These are phyloP conservation scores for Apis laboriosa DNA, from an alignment of 1,140 invertebrate species.

Conservation along the genomic window DNA sequence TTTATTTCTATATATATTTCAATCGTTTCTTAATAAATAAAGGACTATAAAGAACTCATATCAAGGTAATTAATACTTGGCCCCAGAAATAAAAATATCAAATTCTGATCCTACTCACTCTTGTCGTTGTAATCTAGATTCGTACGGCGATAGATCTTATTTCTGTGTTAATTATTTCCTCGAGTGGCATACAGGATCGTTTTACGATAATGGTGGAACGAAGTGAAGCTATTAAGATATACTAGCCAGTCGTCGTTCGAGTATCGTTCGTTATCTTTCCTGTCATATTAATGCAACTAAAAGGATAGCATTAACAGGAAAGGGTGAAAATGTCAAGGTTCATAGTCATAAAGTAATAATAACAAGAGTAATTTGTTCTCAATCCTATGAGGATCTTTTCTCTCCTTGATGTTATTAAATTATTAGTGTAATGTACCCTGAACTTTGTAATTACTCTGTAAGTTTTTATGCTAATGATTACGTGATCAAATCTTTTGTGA, in stretches of 20 bases:
- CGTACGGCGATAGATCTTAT: constrained; percentile 20
- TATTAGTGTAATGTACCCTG: neutral
- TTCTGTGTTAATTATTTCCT: constrained; percentile 46
- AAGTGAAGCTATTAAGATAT: constrained; percentile 39
- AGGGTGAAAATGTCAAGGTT: constrained; percentile 8
- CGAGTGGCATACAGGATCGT: constrained; percentile 7
- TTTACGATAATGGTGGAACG: constrained; percentile 31
- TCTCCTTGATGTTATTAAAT: neutral
- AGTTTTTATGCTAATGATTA: neutral
- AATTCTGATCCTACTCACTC: constrained; percentile 1
- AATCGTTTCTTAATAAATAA: too few relatives aligned
- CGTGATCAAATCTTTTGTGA: neutral
- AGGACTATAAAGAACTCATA: neutral
- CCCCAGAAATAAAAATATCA: constrained; percentile 20
- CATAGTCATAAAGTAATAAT: neutral
- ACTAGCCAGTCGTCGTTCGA: constrained; percentile 16
- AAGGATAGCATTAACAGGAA: constrained; percentile 29
- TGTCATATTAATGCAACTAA: constrained; percentile 43
- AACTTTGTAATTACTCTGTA: neutral
- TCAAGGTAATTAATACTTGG: constrained; percentile 29
- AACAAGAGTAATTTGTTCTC: constrained; percentile 23
- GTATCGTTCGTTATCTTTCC: constrained; percentile 23
- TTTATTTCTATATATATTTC: too few relatives aligned
- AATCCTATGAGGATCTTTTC: too few relatives aligned
- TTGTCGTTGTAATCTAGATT: constrained; percentile 19